Base-by-base conservation (phyloP, 1,140 invertebrate genomes). In the Zaprionus inermis region DNA sequence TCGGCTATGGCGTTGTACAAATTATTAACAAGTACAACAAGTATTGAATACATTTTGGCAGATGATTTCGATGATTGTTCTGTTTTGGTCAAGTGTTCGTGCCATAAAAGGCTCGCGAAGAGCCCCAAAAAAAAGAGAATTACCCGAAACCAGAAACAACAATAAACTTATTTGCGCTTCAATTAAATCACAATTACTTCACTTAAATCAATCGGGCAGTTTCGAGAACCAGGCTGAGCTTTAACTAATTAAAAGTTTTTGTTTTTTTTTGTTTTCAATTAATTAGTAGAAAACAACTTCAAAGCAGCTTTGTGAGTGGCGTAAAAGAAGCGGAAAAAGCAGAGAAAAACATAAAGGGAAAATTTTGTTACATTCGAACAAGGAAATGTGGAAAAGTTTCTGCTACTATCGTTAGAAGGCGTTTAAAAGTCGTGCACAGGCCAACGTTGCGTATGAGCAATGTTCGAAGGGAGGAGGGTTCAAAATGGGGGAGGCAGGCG, bases 191-290 rank as follows among this genome's bases (percentile, higher is more conserved):
- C 68, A 75, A 75, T 72, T 65, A 71, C 66, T 41, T 36, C 24
- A 52, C 58, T 71, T 52, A 52, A 65, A 65, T 52, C 66, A 64
- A 71, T 64, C 41, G 52, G 32, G 44, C n/a, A 38, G 64, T 16
- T 44, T 54, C 7, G 30, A 49, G 3, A 11, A 34, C 16, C 16
- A 34, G 22, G 24, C 58, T 54, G 34, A 28, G 49, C 60, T 72
- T 76, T 41, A 72, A 56, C 49, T 76, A 72, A 72, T 76, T 72
- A 72, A 72, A 76, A 66, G 51, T 72, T 76, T 28, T 60, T 49
- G 32, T 30, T 44, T 38, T 46, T 38, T 61, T 69, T 46, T 46
- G 49, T 60, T 54, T n/a, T 22, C 59, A 41, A 71, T 71, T 61
- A 75, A 72, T 75, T 75, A 75, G 72, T 71, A 34, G 60, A 30